phyloP scores from a whole-genome alignment of 2,113 vertebrate species.

The Rhynchomys soricoides region DNA sequence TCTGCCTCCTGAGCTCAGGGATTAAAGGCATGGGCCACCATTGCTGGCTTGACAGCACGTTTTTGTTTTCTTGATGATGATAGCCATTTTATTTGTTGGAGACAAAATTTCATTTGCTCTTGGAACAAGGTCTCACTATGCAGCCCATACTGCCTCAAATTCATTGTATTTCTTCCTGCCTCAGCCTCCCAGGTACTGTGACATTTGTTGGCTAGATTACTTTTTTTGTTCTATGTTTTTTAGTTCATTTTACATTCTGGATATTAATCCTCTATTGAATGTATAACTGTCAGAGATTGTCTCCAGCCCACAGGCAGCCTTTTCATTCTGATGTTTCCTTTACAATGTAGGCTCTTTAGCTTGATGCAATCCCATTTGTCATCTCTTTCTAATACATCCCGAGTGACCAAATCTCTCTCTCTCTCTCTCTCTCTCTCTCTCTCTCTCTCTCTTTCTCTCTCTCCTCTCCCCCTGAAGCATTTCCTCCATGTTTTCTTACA shows the following conservation, averaged over 20 bases:
- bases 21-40: neutral
- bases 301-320: too few species aligned
- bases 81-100: neutral
- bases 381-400: neutral
- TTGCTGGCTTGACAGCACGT: neutral
- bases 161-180: neutral
- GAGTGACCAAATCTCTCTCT: neutral
- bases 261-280: neutral
- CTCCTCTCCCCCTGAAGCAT: neutral
- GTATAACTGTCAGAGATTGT: neutral
- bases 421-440: neutral
- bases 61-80: neutral
- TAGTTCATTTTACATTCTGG: neutral
- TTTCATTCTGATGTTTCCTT: neutral
- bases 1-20: neutral
- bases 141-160: neutral
- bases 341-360: neutral
- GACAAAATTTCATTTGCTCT: neutral
- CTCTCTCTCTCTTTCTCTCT: neutral
- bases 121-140: neutral
- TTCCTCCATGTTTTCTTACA: neutral
- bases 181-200: neutral
- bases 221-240: neutral
- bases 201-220: neutral
- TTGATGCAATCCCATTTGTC: neutral